Conservation (phyloP, 2,113 vertebrate genomes). For the Protomyctophum bolini region DNA sequence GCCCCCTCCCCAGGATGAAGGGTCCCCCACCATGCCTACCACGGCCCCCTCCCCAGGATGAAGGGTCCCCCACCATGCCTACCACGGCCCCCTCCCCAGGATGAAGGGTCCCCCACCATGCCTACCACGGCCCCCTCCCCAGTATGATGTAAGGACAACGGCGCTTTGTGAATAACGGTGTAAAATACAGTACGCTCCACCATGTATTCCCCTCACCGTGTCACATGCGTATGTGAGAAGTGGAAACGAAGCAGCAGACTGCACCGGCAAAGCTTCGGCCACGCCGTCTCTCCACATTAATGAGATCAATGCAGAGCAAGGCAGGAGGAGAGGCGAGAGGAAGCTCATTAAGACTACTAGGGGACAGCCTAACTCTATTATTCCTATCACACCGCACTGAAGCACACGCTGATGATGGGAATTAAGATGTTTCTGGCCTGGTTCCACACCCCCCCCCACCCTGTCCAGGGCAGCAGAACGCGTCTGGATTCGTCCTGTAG, state of each 20-base stretch:
- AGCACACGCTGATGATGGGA: slow-evolving; percentile 71
- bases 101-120: no score
- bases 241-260: slow-evolving; percentile 47
- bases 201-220: slow-evolving; percentile 6
- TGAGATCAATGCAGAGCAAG: slow-evolving; percentile 69
- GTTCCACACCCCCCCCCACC: slow-evolving; percentile 61
- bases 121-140: no score
- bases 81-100: no score
- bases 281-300: slow-evolving; percentile 61
- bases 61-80: no score
- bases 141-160: no score
- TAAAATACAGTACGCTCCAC: no score
- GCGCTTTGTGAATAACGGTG: no score
- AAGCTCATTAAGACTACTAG: slow-evolving; percentile 72
- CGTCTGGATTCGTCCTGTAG: slow-evolving; percentile 51
- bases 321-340: slow-evolving; percentile 63
- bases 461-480: slow-evolving; percentile 54
- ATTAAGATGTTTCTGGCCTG: slow-evolving; percentile 72
- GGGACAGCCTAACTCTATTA: slow-evolving; percentile 75
- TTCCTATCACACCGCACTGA: slow-evolving; percentile 68
- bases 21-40: no score
- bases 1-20: no score
- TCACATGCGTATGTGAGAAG: slow-evolving; percentile 39
- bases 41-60: no score
- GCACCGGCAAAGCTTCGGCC: slow-evolving; percentile 48